Evolutionary conservation across 2,888 invertebrate genomes (phyloP).

Genomic region (Leptarthrus brevirostris): DNA sequence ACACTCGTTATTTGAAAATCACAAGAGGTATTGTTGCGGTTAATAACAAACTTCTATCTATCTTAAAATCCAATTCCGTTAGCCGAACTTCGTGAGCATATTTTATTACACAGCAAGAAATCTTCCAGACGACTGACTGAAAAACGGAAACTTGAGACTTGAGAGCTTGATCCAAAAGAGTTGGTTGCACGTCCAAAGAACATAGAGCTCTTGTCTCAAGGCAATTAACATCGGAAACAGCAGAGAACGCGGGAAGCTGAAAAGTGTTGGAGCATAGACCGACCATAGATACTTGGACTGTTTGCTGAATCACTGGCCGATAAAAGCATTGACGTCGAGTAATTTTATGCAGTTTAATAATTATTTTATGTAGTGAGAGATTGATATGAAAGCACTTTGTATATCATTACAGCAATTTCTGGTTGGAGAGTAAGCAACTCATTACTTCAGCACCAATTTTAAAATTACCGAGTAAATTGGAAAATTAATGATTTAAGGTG

Average conservation of each 20-base stretch:
- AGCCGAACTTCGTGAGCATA: conserved; percentile 17
- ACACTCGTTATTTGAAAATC: no score
- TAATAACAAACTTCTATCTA: no score
- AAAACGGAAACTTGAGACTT: background rate
- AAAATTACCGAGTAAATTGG: no score
- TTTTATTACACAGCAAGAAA: conserved; percentile 35
- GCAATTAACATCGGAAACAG: conserved; percentile 30
- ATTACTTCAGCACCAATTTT: no score
- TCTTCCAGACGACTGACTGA: conserved; percentile 32
- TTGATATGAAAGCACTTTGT: conserved; percentile 10
- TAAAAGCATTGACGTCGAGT: conserved; percentile 27
- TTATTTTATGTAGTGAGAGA: background rate
- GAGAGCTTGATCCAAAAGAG: background rate
- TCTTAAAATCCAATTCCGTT: conserved; percentile 15
- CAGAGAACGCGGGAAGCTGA: conserved; percentile 6
- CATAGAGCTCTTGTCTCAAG: conserved; percentile 24
- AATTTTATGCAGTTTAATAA: background rate
- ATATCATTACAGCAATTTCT: background rate
- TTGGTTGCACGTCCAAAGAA: background rate
- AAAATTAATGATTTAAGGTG: no score
- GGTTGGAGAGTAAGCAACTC: no score
- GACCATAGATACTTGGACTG: background rate
- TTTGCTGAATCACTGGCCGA: conserved; percentile 1
- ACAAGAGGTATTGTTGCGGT: no score
- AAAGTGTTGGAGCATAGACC: conserved; percentile 20